Base-by-base conservation (phyloP, 1,140 invertebrate genomes). In the Dendrolimus punctatus region DNA sequence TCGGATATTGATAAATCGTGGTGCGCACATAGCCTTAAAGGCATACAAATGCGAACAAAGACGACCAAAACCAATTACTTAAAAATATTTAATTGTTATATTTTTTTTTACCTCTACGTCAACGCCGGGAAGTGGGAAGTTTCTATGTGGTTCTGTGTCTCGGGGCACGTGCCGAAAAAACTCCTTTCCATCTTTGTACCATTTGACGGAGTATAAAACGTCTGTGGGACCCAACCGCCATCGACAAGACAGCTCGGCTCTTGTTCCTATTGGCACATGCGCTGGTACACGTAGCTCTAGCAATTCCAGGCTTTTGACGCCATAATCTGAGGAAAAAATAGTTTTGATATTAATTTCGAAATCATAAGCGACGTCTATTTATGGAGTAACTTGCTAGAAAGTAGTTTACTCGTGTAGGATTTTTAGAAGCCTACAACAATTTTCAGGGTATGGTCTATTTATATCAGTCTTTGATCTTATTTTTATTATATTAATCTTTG, bases 131-230 rank as follows among this genome's bases (percentile, higher is more conserved):
- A 93, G 76, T 37, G 90, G 89, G 67, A 95, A 95, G 8, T 91
- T 90, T 64, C 94, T 92, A n/a, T 90, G 90, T 0, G 93, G 91
- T 44, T 93, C 93, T 50, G 85, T 83, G 58, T 94, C 92, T 41
- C 90, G 88, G 5, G 94, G 94, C 47, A 95, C 90, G 76, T 91
- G 95, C 52, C 95, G 89, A 88, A 93, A 96, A 87, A 96, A 95
- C 81, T 96, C 95, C 71, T 94, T 91, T 39, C 93, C 93, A 73
- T 95, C 94, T 76, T 95, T 95, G 85, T 95, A 96, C 95, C 94
- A 96, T 81, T 95, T 95, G 61, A 95, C 93, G 2, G 94, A 94
- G 83, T 95, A 95, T 6, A 96, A 85, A 40, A 90, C 88, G 72
- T 95, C 94, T 5, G 91, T 92, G 63, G 93, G 92, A 56, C 94